Base-by-base conservation (phyloP, 2,888 invertebrate species). In the Dynastes maya region DNA sequence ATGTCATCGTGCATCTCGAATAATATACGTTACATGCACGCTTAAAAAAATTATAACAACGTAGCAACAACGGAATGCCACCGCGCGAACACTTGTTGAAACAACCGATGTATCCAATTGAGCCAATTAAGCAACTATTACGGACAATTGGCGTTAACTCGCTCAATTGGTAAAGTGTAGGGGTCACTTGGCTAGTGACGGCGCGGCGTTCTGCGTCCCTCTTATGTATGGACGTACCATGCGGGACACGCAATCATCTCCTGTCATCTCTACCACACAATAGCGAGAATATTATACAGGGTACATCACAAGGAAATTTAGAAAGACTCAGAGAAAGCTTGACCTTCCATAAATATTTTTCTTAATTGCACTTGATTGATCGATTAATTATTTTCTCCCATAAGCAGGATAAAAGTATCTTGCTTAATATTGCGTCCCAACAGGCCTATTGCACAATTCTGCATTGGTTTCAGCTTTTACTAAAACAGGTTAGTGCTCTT, bases 121-220 rank as follows among this genome's bases (percentile, higher is more conserved):
- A 82, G 82, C 85, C 88, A 89, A 89, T 89, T 89, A 88, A 89
- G 84, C 82, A 83, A 82, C 86, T 88, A 89, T 89, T 89, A 88
- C 85, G 84, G 85, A 87, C 87, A 89, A 89, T 89, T 89, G 87
- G 87, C 84, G 85, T 88, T 88, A 89, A 89, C 88, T 88, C 86
- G 89, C 88, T 89, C 87, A 89, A 89, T 89, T 89, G 88, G 84
- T 84, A 84, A 84, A 82, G 87, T 86, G 87, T 87, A 87, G 87
- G 88, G 88, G 88, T 88, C 88, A 88, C 86, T 79, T 79, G 77
- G 79, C 71, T 67, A 77, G 71, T 78, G 78, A 72, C 74, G 78
- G 78, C 53, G 5, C n/a, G 16, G 11, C 74, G 65, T 63, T 61
- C 70, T 29, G 32, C 55, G 55, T 55, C 71, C 71, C 55, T n/a